Evolutionary conservation across 2,113 vertebrate genomes (phyloP), one percentile per base, ranked within the genome.

Genomic region (Martes martes): DNA sequence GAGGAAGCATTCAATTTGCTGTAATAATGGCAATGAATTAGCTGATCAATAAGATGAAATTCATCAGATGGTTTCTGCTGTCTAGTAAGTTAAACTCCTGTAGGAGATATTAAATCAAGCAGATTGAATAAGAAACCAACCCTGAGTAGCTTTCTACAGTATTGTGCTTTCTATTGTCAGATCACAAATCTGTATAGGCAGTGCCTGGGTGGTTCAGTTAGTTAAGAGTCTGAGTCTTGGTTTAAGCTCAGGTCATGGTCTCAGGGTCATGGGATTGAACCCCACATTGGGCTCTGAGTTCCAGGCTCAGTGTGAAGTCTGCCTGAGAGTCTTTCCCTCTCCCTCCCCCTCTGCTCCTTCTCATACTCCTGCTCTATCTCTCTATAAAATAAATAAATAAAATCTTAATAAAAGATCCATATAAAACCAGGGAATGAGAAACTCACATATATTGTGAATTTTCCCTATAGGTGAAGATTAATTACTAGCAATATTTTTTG

Each of bases 1-100:
- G 63, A 94, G 86, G 87, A 95, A 94, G 71, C 18, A 28, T 91
- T 92, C 45, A 91, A 33, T 94, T 73, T 59, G 15, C 55, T 18
- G 11, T 42, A 47, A 94, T 33, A 19, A 96, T 7, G 13, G 14
- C 39, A 67, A 71, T 85, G 6, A 74, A 89, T 85, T 95, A 28
- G 79, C 47, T 61, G 39, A 95, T 50, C 16, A 82, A 10, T 50
- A 52, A 42, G 39, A 81, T 84, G 11, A 91, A 85, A 85, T 87
- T 80, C 33, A 55, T 81, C 82, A 73, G 21, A 79, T 39, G 3
- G 23, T 33, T 84, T 88, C 61, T 36, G 69, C 45, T 94, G 79
- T 94, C 28, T 39, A 78, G 23, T 39, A 78, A 79, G 39, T 89
- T 88, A 79, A 89, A 84, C 45, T 61, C 24, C 61, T 73, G 2